These are phyloP conservation scores for Phylloscopus whistleri DNA, from an alignment of 2,113 vertebrate species.

Conservation along the genomic window DNA sequence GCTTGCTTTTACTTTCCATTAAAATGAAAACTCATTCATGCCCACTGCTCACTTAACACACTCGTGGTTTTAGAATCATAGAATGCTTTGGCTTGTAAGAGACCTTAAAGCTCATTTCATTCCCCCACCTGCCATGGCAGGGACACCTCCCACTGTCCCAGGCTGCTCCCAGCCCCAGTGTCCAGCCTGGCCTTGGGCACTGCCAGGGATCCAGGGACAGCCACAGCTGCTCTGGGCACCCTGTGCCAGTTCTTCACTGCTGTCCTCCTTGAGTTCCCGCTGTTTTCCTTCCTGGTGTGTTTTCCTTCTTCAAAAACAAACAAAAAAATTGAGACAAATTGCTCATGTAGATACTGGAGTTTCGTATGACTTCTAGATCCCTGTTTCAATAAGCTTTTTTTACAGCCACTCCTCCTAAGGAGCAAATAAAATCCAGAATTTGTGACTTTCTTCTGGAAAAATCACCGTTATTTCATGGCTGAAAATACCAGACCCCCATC, in stretches of 20 bases:
- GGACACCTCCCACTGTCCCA: not conserved
- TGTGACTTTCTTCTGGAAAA: not conserved
- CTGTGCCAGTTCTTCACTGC: not conserved
- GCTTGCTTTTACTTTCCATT: not conserved
- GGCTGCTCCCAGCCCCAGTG: not conserved
- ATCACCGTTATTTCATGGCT: not conserved
- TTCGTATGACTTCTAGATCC: not conserved
- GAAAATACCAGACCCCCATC: not conserved
- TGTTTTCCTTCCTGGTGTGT: not conserved
- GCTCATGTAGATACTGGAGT: not conserved
- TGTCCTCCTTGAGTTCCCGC: not conserved
- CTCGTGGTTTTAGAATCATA: not conserved
- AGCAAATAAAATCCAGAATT: not conserved
- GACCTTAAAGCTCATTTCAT: not conserved
- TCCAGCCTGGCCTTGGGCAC: not conserved
- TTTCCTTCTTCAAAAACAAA: not conserved
- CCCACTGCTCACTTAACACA: accelerated
- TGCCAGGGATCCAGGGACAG: not conserved
- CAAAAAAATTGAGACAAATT: not conserved
- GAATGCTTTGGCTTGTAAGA: not conserved
- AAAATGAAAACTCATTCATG: not conserved
- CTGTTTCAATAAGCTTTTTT: not conserved
- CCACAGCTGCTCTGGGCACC: not conserved
- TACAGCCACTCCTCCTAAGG: not conserved
- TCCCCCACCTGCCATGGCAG: not conserved